These are phyloP conservation scores for Talpa occidentalis DNA, from an alignment of 2,113 vertebrate genomes.

Conservation along the genomic window DNA sequence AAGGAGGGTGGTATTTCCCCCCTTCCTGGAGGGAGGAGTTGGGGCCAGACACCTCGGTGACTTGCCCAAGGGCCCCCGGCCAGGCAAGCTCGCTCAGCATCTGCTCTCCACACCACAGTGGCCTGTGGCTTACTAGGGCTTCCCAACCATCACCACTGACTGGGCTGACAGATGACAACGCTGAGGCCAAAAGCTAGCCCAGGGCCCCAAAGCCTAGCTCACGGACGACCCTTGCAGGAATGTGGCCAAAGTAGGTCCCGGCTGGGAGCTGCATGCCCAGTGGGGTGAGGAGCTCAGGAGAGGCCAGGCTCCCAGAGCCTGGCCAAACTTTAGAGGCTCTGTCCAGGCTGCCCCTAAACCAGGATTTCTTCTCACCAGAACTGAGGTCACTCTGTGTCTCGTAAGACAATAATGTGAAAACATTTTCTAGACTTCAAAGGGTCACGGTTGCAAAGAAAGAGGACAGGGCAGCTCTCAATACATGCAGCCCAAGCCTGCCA, in stretches of 20 bases:
- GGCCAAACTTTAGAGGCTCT: neutral
- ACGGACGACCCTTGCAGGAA: neutral
- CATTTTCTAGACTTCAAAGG: neutral
- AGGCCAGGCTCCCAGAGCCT: neutral
- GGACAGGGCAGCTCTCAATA: neutral
- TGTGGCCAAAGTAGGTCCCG: neutral
- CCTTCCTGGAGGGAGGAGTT: neutral
- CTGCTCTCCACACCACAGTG: neutral
- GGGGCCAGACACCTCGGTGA: neutral
- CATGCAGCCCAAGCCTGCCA: accelerated
- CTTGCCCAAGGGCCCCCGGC: neutral
- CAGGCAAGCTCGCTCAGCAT: neutral
- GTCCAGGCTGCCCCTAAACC: neutral
- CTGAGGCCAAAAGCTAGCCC: neutral
- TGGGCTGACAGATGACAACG: neutral
- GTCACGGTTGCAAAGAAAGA: neutral
- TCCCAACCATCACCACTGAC: neutral
- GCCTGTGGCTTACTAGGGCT: neutral
- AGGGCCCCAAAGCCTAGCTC: neutral
- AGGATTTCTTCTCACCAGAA: neutral
- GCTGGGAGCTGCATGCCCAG: neutral
- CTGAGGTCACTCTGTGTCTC: neutral
- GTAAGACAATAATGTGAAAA: neutral
- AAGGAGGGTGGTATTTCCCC: neutral
- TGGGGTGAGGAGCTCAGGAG: neutral